A percentile compares a stretch with the other conserved stretches of the same genome.
phyloP scores from a whole-genome alignment of 2,797 vertebrate genomes.

The Dromococcyx pavoninus region DNA sequence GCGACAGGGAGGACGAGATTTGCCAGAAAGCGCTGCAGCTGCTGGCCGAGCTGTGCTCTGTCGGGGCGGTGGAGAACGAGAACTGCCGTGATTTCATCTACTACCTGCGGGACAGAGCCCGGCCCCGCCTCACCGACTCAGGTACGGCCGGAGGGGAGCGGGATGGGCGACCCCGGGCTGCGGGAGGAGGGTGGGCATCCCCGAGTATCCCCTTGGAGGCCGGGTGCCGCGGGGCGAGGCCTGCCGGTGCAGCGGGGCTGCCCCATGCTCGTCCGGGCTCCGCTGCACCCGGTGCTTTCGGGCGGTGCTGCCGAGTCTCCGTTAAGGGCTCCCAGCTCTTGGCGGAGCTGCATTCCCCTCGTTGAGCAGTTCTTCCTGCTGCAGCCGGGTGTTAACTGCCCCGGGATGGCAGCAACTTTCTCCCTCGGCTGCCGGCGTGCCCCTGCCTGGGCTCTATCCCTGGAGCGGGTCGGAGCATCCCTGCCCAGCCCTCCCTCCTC shows the following conservation, averaged over 20 bases:
- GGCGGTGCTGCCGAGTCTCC: too few species aligned
- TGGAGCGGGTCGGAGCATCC: not conserved
- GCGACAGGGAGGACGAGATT: slow-evolving; percentile 97
- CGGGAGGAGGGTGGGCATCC: not conserved
- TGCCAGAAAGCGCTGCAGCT: slow-evolving; percentile 98
- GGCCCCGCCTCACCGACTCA: slow-evolving; percentile 91
- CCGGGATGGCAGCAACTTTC: not conserved
- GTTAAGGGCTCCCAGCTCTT: not conserved
- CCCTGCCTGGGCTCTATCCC: not conserved
- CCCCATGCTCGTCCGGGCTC: not conserved
- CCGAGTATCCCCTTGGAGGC: not conserved
- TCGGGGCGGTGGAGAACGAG: slow-evolving; percentile 93
- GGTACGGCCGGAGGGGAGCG: slow-evolving; percentile 76
- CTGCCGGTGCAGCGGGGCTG: not conserved
- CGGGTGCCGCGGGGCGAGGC: not conserved
- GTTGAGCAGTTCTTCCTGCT: not conserved
- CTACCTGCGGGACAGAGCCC: slow-evolving; percentile 91
- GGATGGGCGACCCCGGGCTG: not conserved
- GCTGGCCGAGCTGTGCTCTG: slow-evolving; percentile 94
- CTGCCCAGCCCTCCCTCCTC: not conserved
- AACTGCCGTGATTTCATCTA: slow-evolving; percentile 96
- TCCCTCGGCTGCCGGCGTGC: not conserved
- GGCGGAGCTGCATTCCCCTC: not conserved
- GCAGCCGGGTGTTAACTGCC: not conserved
- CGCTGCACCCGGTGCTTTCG: too few species aligned